Evolutionary conservation across 2,113 vertebrate species (phyloP), one percentile per base, ranked within the genome.

Genomic region (Leiothrix lutea): DNA sequence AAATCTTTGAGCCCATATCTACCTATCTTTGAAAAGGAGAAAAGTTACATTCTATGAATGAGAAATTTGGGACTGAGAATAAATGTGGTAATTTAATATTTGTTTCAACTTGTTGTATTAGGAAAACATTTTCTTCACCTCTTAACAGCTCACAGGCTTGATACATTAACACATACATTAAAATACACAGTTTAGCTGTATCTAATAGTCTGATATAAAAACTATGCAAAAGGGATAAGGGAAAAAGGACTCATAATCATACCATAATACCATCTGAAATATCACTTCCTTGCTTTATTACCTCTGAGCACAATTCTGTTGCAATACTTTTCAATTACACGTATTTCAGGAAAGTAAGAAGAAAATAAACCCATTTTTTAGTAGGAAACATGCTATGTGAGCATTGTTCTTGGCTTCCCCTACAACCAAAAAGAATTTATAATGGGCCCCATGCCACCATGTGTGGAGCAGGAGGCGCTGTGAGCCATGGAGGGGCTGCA

Each of bases 391-490:
- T 23, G 33, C 20, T 13, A 14, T 8, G 9, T 38, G 26, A 78
- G 44, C 7, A 6, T 38, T 2, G 1, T 35, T 31, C 35, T 69
- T 56, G 12, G 14, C 44, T 92, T 82, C 28, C 48, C 71, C n/a
- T 64, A 23, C 6, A 26, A 5, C 13, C 6, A 20, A 11, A 26
- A 44, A 20, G 7, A 5, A 14, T 58, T 79, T 62, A 7, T 38
- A 12, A 31, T 22, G 35, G n/a, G 17, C 42, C 18, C 36, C 20
- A 15, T 12, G 42, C 22, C 22, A 25, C 11, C 16, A 1, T 2
- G 10, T 0, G 0, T 10, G 50, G 28, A 8, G 6, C 36, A 28
- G 42, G 61, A 60, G 5, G 1, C 5, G 3, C 1, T 45, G 36
- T 36, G 31, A 47, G 33, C 36, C 21, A 4, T 0, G 22, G 20